phyloP scores from a whole-genome alignment of 2,113 vertebrate species.

The Geococcyx californianus region DNA sequence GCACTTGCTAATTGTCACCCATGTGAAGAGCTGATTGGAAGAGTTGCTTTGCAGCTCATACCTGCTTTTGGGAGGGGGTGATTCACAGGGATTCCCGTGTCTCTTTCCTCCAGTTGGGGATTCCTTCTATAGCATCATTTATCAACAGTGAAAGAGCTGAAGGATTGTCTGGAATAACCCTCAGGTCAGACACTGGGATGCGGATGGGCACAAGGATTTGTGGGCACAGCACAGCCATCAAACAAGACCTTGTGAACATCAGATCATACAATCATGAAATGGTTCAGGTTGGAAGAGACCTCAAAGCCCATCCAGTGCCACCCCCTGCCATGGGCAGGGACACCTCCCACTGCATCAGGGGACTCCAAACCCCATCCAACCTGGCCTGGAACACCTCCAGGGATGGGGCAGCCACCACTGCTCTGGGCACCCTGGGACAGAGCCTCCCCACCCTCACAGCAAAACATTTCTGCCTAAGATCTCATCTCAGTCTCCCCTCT shows the following conservation, averaged over 20 bases:
- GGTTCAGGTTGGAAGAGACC: too few relatives aligned
- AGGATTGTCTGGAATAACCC: neutral
- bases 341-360: too few relatives aligned
- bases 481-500: too few relatives aligned
- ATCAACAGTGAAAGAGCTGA: neutral
- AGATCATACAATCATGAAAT: neutral
- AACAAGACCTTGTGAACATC: neutral
- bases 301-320: too few relatives aligned
- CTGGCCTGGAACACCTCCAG: too few relatives aligned
- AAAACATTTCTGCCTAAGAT: too few relatives aligned
- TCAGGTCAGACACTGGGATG: neutral
- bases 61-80: neutral
- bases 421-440: too few relatives aligned
- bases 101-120: neutral
- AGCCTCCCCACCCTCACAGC: too few relatives aligned
- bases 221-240: neutral
- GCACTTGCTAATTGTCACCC: neutral
- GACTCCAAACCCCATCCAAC: too few relatives aligned
- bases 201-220: neutral
- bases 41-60: neutral
- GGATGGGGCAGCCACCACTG: too few relatives aligned
- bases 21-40: neutral
- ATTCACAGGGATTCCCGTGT: neutral
- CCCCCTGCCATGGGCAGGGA: too few relatives aligned
- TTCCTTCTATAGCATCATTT: neutral